Conservation (phyloP, 2,113 vertebrate genomes). For the Chloropsis hardwickii region DNA sequence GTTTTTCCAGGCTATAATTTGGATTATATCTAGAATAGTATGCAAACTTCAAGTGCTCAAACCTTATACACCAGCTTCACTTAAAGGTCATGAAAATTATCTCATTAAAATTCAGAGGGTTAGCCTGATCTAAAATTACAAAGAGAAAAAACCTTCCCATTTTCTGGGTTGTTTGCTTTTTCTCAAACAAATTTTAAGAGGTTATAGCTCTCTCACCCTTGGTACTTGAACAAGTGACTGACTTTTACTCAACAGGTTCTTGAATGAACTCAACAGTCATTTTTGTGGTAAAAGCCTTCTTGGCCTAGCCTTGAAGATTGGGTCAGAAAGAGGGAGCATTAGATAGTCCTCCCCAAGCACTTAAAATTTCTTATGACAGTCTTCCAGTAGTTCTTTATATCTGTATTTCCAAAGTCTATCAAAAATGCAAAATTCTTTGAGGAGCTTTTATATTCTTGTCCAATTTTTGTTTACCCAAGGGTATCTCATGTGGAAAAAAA, state of each 20-base stretch:
- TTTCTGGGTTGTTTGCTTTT: not conserved
- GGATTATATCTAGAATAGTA: not conserved
- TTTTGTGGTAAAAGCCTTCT: not conserved
- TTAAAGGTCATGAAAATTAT: not conserved
- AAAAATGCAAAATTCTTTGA: not conserved
- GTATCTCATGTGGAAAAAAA: not conserved
- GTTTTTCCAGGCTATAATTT: not conserved
- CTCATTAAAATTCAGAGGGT: not conserved
- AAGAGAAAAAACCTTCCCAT: not conserved
- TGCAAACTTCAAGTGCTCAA: not conserved
- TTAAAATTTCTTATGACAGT: not conserved
- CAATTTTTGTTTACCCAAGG: not conserved
- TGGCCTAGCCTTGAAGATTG: not conserved
- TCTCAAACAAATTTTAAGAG: not conserved
- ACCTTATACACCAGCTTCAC: not conserved
- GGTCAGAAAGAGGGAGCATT: not conserved
- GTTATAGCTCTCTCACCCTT: not conserved
- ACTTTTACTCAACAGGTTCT: not conserved
- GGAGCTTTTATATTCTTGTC: not conserved
- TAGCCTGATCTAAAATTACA: not conserved
- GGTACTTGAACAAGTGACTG: not conserved
- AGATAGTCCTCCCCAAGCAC: not conserved
- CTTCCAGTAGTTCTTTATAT: not conserved
- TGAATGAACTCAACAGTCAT: not conserved
- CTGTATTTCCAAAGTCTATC: not conserved